These are phyloP conservation scores for Aegypius monachus DNA, from an alignment of 2,113 vertebrate species.

Conservation along the genomic window DNA sequence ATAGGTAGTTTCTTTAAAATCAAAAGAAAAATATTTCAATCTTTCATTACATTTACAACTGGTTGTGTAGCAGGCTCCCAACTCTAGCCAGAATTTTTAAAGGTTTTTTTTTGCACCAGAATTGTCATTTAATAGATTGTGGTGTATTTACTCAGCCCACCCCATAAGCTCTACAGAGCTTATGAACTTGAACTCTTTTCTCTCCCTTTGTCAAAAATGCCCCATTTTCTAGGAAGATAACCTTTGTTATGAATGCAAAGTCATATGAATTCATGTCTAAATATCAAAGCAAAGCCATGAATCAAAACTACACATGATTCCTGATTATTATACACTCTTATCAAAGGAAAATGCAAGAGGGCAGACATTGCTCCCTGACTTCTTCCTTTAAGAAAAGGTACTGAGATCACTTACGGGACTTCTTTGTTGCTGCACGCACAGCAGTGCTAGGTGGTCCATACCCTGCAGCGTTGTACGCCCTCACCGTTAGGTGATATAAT, in stretches of 20 bases:
- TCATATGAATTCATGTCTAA: neutral
- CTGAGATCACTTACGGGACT: slow-evolving; percentile 81
- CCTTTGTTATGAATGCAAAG: slow-evolving; percentile 33
- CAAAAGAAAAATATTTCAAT: neutral
- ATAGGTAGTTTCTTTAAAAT: neutral
- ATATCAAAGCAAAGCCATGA: slow-evolving; percentile 28
- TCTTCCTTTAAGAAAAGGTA: neutral
- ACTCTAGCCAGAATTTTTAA: neutral
- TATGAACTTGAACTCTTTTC: slow-evolving; percentile 37
- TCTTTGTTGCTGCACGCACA: slow-evolving; percentile 84
- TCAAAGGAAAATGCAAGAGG: neutral
- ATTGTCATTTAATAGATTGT: slow-evolving; percentile 27
- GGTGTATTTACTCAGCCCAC: neutral
- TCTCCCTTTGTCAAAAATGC: slow-evolving; percentile 31
- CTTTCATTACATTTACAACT: neutral
- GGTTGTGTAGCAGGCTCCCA: neutral
- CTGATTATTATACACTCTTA: neutral
- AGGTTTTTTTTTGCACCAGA: neutral
- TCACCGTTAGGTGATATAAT: slow-evolving; percentile 85
- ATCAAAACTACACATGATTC: neutral
- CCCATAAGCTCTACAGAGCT: neutral
- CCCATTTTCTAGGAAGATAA: slow-evolving; percentile 45
- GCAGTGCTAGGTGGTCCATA: slow-evolving; percentile 85
- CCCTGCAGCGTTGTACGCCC: slow-evolving; percentile 92
- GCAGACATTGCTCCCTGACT: neutral